Evolutionary conservation across 2,888 invertebrate genomes (phyloP), one percentile per base, ranked within the genome.

Genomic region (Drosophila sordidapex): DNA sequence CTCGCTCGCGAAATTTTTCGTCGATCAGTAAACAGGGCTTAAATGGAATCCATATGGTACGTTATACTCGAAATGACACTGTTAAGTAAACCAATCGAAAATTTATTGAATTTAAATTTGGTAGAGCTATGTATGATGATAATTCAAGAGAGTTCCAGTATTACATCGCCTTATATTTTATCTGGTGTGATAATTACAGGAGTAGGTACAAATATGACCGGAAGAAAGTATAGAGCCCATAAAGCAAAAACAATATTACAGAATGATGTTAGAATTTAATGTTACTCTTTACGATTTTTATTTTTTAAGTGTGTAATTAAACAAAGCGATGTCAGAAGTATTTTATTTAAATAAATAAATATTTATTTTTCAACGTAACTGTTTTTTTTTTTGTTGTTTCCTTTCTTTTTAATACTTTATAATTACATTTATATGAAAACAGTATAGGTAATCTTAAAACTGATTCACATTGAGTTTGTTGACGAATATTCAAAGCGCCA

Each of bases 341-440:
- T 25, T 46, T 21, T 46, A 46, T 15, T 15, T 46, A 46, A 25
- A 25, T 25, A 46, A 46, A 25, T 46, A 79, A 64, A 68, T 71
- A 76, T 77, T 67, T 71, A 58, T 71, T 35, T 10, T 51, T 29
- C 10, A 48, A 56, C 51, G 31, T 36, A 64, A 48, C 35, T 43
- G 15, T n/a, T 21, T n/a, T 31, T 64, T 43, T 60, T 57, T 64
- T 38, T 21, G 33, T 38, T 21, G 27, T 54, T 67, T 29, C 4
- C 13, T 54, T 48, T 67, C 46, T 58, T 27, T 29, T 72, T 79
- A 79, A 78, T 81, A 81, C 78, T 74, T 70, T 35, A 43, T 18
- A 63, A 53, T 76, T 48, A 62, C 38, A 53, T 57, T 29, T 27
- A 48, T 38, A 49, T 10, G 53, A 38, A 25, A 62, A 63, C n/a